Evolutionary conservation across 2,888 invertebrate species (phyloP), one percentile per base, ranked within the genome.

Genomic region (Caenorhabditis uteleia): DNA sequence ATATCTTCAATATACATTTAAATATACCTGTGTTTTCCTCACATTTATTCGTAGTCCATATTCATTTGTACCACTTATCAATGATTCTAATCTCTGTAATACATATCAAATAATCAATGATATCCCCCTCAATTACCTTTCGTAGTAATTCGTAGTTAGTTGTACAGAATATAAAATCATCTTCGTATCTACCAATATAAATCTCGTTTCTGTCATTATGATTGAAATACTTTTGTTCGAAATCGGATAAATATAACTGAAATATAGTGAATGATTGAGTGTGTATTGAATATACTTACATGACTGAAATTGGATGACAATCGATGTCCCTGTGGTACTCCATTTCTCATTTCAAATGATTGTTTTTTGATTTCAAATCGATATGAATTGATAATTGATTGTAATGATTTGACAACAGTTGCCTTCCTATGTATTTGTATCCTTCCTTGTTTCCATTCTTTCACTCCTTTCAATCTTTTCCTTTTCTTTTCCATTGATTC

Each of bases 1-100:
- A n/a, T 51, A 34, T 43, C 34, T 43, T 51, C 42, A 42, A 40
- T 50, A n/a, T n/a, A n/a, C n/a, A n/a, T n/a, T n/a, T n/a, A n/a
- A n/a, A n/a, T n/a, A n/a, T n/a, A n/a, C n/a, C n/a, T n/a, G n/a
- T n/a, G n/a, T n/a, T n/a, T n/a, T n/a, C n/a, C n/a, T n/a, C n/a
- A n/a, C n/a, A n/a, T n/a, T n/a, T n/a, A n/a, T n/a, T n/a, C 3
- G 3, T 36, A 36, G 8, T 20, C 18, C 36, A n/a, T 36, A 36
- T 18, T 36, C 36, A 36, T 36, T 36, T n/a, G n/a, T n/a, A n/a
- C n/a, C n/a, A n/a, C n/a, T n/a, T n/a, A n/a, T n/a, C n/a, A n/a
- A n/a, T n/a, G n/a, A n/a, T n/a, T n/a, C n/a, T n/a, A n/a, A n/a
- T n/a, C n/a, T n/a, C n/a, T 42, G 40, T 39, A 42, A 50, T 29